Evolutionary conservation across 1,140 invertebrate species (phyloP), one percentile per base, ranked within the genome.

Genomic region (Cotesia vestalis): DNA sequence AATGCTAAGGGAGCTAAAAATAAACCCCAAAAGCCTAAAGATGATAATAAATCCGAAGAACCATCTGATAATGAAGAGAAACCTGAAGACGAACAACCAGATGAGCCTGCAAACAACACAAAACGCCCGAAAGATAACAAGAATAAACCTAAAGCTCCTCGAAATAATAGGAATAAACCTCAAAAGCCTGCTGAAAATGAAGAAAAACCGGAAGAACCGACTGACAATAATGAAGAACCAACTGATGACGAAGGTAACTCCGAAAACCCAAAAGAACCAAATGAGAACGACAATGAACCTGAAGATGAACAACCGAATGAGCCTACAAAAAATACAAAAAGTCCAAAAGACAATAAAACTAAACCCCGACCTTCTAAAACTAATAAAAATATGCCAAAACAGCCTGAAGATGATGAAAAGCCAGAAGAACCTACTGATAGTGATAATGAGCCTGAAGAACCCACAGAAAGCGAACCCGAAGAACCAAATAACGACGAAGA

Each of bases 391-490:
- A 38, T 57, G 11, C 38, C 40, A 8, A 40, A 67, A 52, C 17
- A 66, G 52, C 63, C 63, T 17, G n/a, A 46, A 34, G 4, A 6
- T 52, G 17, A 66, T 34, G 14, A 53, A 6, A 40, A 6, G 2
- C n/a, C 38, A 11, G 40, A 66, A 52, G 6, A 46, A 66, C 51
- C 72, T 34, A 34, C 62, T 27, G 67, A 72, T 59, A 17, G 27
- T 38, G 72, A 67, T 36, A 53, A 52, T 0, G 66, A 72, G 17
- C 73, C 73, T 3, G 69, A 74, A 55, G 69, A 71, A 2, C 63
- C 66, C n/a, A 52, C 20, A 59, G 53, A 67, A 66, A 36, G 67
- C 61, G 66, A 73, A 55, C 67, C 67, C 14, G 73, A 68, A 40
- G 72, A 70, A 35, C 59, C 68, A n/a, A 62, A 61, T 12, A 51